Percentiles rank a stretch among this genome's conserved stretches.
Conservation (phyloP, 2,888 invertebrate genomes). For the Tenthredo distinguenda region DNA sequence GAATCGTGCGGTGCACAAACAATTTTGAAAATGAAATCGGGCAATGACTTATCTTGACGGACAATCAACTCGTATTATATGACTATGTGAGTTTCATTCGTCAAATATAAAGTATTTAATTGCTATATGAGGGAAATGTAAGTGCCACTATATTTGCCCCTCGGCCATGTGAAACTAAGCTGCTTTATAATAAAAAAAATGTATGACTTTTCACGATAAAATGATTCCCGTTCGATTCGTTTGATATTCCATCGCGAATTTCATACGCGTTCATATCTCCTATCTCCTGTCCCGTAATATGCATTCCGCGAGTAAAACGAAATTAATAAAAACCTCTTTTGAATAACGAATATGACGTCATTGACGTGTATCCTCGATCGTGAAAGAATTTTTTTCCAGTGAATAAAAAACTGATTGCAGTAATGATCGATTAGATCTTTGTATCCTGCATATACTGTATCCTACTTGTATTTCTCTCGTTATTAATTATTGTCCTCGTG, state of each 20-base stretch:
- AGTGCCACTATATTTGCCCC: not conserved
- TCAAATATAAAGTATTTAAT: not conserved
- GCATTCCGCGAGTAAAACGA: not conserved
- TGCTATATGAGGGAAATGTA: not conserved
- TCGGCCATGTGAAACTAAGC: not conserved
- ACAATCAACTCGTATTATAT: constrained; percentile 32
- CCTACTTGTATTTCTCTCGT: not conserved
- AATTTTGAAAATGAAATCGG: constrained; percentile 34
- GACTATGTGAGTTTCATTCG: not conserved
- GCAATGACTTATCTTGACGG: constrained; percentile 18
- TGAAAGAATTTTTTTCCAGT: not conserved
- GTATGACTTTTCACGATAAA: not conserved
- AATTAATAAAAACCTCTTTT: not conserved
- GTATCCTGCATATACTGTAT: not conserved
- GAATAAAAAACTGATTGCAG: not conserved
- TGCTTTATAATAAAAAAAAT: not conserved
- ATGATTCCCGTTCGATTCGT: not conserved
- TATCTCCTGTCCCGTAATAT: not conserved
- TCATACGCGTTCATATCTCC: not conserved
- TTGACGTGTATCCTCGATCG: not conserved
- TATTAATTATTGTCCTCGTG: constrained; percentile 16
- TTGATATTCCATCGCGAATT: not conserved
- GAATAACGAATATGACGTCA: not conserved
- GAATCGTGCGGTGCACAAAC: constrained; percentile 8
- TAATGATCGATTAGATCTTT: not conserved